Evolutionary conservation across 2,797 vertebrate genomes (phyloP), one percentile per base, ranked within the genome.

Genomic region (Sebastes reedi): DNA sequence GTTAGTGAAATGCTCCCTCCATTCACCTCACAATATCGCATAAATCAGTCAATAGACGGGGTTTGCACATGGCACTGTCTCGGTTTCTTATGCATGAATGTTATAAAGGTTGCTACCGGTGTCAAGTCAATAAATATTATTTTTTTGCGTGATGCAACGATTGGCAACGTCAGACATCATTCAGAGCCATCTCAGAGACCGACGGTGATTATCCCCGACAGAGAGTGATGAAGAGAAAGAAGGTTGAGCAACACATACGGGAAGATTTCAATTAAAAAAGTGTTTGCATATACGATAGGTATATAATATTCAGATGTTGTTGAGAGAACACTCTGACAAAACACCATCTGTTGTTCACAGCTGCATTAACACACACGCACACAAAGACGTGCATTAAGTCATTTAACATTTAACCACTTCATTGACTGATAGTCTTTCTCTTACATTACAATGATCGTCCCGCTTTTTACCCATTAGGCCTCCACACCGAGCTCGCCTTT

Each of bases 381-480:
- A 18, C 39, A 58, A 39, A 77, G 18, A 32, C 18, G 52, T 42
- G 29, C 58, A 87, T 86, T 73, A 60, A 68, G n/a, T n/a, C 4
- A 75, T 84, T 79, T 54, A 69, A 69, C 72, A 60, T 32, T 24
- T 27, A 77, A 75, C 56, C 75, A 36, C 65, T 36, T 77, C 22
- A 85, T 56, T 80, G 79, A 88, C 62, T 34, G 59, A 81, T 30
- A 24, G 36, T 50, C 18, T 62, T 66, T 81, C 56, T 34, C 46
- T 70, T 29, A 34, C 36, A 78, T 74, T 83, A 83, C 55, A 30
- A 69, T 79, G 62, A 77, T 79, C 22, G 1, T 13, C 6, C 6
- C 56, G 73, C 82, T 85, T 79, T 92, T 85, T 81, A 86, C 20
- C 12, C 64, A 84, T 89, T 80, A 89, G 13, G 36, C 8, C 42